Evolutionary conservation across 2,888 invertebrate genomes (phyloP).

Genomic region (Chloroclysta siterata): DNA sequence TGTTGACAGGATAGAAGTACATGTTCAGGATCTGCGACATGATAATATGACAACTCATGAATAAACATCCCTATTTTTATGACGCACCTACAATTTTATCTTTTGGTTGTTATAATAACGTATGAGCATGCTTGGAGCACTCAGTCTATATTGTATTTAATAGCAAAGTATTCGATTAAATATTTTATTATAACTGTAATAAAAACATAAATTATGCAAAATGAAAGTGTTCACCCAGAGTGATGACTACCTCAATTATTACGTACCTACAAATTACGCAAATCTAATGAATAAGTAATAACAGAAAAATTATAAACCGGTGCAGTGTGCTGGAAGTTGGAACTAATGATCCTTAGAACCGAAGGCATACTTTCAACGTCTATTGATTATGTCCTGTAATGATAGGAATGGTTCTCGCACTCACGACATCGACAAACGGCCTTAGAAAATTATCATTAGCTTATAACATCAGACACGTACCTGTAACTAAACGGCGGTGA

Average conservation of each 20-base stretch:
- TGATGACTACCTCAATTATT: slow-evolving; percentile 42
- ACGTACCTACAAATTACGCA: slow-evolving; percentile 42
- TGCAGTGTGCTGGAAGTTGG: background rate
- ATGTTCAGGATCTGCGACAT: slow-evolving; percentile 25
- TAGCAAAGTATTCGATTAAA: slow-evolving; percentile 8
- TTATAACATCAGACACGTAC: slow-evolving; percentile 12
- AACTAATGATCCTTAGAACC: slow-evolving; percentile 48
- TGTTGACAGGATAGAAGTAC: slow-evolving; percentile 28
- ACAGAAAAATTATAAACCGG: slow-evolving; percentile 46
- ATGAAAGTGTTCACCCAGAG: slow-evolving; percentile 44
- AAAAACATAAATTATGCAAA: slow-evolving; percentile 37
- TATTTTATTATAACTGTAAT: slow-evolving; percentile 19
- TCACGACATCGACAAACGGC: slow-evolving; percentile 34
- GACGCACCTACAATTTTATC: slow-evolving; percentile 19
- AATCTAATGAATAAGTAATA: slow-evolving; percentile 44
- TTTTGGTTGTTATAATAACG: slow-evolving; percentile 2
- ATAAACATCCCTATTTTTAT: slow-evolving; percentile 33
- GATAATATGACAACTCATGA: slow-evolving; percentile 26
- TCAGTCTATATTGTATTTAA: slow-evolving; percentile 7
- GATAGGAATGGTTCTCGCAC: slow-evolving; percentile 26
- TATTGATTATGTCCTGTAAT: slow-evolving; percentile 38
- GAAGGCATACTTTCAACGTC: slow-evolving; percentile 29
- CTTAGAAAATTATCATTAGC: slow-evolving; percentile 18
- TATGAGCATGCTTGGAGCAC: slow-evolving; percentile 16
- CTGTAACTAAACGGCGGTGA: background rate